A percentile compares a stretch with the other conserved stretches of the same genome.
phyloP scores from a whole-genome alignment of 2,888 invertebrate genomes.

The Odontomyia ornata region DNA sequence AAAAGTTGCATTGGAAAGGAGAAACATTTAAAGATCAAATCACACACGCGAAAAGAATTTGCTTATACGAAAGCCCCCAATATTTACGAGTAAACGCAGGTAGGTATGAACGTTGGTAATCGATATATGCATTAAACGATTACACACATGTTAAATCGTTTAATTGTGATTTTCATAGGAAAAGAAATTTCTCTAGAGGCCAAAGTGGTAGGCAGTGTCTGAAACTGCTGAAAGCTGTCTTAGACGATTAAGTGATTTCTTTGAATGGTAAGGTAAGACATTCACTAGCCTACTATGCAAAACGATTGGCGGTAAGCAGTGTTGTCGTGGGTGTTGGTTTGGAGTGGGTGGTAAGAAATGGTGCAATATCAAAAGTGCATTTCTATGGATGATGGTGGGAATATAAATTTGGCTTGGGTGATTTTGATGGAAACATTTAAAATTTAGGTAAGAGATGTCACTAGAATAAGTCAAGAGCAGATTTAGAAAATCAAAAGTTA shows the following conservation, averaged over 20 bases:
- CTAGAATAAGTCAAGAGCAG: no score
- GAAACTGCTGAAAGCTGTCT: constrained; percentile 9
- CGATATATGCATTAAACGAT: not conserved
- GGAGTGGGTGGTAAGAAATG: not conserved
- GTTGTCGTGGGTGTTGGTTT: constrained; percentile 12
- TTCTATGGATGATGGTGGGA: no score
- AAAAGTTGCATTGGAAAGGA: not conserved
- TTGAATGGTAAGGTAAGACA: constrained; percentile 26
- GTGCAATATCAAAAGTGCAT: no score
- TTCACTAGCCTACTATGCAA: not conserved
- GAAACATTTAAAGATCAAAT: not conserved
- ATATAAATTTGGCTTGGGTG: no score
- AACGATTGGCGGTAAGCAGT: not conserved
- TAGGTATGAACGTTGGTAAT: no score
- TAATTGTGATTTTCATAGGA: constrained; percentile 9
- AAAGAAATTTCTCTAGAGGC: constrained; percentile 33
- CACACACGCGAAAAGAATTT: not conserved
- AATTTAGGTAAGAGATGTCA: no score
- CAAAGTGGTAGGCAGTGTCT: constrained; percentile 16
- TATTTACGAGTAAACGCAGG: no score
- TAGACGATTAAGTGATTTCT: not conserved
- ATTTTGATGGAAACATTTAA: no score
- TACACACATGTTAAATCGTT: not conserved
- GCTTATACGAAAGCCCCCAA: no score
- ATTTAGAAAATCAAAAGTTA: no score